These are phyloP conservation scores for Achlya flavicornis DNA, from an alignment of 2,888 invertebrate genomes.

Conservation along the genomic window DNA sequence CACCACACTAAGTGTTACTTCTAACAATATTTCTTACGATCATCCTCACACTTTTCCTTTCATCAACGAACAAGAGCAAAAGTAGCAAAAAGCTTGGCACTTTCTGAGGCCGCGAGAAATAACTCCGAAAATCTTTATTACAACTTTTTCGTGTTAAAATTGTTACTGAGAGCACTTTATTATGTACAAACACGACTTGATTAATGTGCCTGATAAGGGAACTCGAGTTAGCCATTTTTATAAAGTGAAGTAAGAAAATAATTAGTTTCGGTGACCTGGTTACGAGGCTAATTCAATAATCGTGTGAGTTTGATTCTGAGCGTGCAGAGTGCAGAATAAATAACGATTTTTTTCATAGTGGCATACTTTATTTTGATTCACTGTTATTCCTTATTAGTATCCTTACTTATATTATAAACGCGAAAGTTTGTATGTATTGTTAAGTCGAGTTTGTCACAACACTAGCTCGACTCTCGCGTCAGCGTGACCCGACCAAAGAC, in stretches of 20 bases:
- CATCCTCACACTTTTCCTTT: background rate
- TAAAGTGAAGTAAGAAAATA: background rate
- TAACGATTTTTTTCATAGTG: too few relatives aligned
- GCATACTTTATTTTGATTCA: too few relatives aligned
- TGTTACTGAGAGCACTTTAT: constrained; percentile 30
- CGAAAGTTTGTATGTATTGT: too few relatives aligned
- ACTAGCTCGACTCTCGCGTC: too few relatives aligned
- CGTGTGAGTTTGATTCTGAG: background rate
- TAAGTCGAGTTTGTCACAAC: too few relatives aligned
- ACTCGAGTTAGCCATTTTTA: background rate
- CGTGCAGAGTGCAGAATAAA: too few relatives aligned
- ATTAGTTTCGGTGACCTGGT: background rate
- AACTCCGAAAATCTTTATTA: constrained; percentile 21
- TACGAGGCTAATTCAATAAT: background rate
- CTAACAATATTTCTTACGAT: background rate
- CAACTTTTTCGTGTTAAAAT: constrained; percentile 31
- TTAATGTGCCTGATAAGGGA: constrained; percentile 19
- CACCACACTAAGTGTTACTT: too few relatives aligned
- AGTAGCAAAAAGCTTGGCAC: constrained; percentile 2
- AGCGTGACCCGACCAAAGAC: too few relatives aligned
- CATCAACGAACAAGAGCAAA: background rate
- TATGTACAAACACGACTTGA: constrained; percentile 33
- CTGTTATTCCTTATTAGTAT: too few relatives aligned
- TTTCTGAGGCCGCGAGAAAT: constrained; percentile 17
- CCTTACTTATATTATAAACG: too few relatives aligned